Conservation (phyloP, 1,140 invertebrate genomes). For the Orius insidiosus region DNA sequence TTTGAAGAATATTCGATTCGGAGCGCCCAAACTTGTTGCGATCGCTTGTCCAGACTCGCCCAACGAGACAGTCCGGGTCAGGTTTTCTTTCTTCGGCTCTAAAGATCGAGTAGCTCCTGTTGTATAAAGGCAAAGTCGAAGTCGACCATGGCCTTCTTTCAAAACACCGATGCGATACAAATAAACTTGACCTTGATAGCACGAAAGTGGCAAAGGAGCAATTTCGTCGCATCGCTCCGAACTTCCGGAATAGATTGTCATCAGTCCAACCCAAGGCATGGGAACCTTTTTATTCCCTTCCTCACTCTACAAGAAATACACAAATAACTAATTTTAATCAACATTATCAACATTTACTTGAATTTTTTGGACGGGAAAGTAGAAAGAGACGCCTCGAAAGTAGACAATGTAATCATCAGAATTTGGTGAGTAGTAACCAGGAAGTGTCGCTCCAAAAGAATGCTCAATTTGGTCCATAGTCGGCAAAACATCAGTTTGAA, state of each 20-base stretch:
- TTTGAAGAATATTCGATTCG: constrained; percentile 78
- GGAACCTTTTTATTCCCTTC: no score
- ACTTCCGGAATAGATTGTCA: constrained; percentile 10
- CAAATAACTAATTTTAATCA: no score
- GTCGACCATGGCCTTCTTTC: constrained; percentile 50
- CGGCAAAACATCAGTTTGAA: constrained; percentile 82
- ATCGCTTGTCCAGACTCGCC: constrained; percentile 76
- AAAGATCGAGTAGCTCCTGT: constrained; percentile 24
- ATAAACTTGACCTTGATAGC: constrained; percentile 79
- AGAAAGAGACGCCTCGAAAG: constrained; percentile 88
- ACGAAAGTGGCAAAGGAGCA: constrained; percentile 55
- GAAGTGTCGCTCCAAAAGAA: constrained; percentile 95
- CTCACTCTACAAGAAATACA: no score
- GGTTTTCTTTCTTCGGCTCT: constrained; percentile 25
- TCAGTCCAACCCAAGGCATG: constrained; percentile 4
- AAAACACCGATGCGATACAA: constrained; percentile 52
- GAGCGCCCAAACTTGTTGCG: constrained; percentile 54
- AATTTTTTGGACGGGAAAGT: constrained; percentile 86
- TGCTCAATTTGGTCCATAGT: constrained; percentile 95
- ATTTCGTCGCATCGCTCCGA: constrained; percentile 31
- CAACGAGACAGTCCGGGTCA: constrained; percentile 52
- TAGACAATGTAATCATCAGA: constrained; percentile 86
- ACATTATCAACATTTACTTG: constrained; percentile 37
- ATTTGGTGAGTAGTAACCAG: constrained; percentile 86
- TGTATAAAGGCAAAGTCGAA: constrained; percentile 55